Percentiles rank a stretch among this genome's conserved stretches.
phyloP scores from a whole-genome alignment of 1,140 invertebrate genomes.

The Macrocentrus cingulum region DNA sequence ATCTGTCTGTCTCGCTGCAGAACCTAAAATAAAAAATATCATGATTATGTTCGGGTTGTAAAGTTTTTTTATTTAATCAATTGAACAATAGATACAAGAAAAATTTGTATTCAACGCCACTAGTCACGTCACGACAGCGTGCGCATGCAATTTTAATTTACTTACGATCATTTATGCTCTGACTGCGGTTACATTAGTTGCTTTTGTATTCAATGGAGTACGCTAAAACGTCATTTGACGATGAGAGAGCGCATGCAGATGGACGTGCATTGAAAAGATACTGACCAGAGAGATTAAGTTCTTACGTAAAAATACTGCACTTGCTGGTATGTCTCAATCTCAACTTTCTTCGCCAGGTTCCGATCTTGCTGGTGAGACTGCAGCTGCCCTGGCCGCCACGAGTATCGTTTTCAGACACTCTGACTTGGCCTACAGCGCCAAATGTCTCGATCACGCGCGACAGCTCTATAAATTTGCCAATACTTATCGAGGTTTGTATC shows the following conservation, averaged over 20 bases:
- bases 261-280: too few relatives aligned
- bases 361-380: slow-evolving; percentile 67
- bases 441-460: slow-evolving; percentile 60
- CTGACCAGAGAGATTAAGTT: too few relatives aligned
- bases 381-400: slow-evolving; percentile 64
- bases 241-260: too few relatives aligned
- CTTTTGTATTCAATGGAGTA: background rate
- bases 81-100: too few relatives aligned
- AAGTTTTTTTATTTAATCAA: too few relatives aligned
- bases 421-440: slow-evolving; percentile 58
- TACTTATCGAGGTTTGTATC: slow-evolving; percentile 61
- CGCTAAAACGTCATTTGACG: background rate
- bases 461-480: slow-evolving; percentile 66
- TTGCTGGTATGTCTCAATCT: too few relatives aligned
- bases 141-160: slow-evolving; percentile 17
- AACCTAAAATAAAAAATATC: too few relatives aligned
- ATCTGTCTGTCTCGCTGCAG: too few relatives aligned
- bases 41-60: too few relatives aligned
- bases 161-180: background rate
- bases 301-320: too few relatives aligned
- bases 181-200: background rate
- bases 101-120: slow-evolving; percentile 16
- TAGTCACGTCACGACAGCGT: background rate
- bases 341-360: too few relatives aligned
- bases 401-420: slow-evolving; percentile 58